Evolutionary conservation across 2,888 invertebrate genomes (phyloP).

Genomic region (Synergus japonicus): DNA sequence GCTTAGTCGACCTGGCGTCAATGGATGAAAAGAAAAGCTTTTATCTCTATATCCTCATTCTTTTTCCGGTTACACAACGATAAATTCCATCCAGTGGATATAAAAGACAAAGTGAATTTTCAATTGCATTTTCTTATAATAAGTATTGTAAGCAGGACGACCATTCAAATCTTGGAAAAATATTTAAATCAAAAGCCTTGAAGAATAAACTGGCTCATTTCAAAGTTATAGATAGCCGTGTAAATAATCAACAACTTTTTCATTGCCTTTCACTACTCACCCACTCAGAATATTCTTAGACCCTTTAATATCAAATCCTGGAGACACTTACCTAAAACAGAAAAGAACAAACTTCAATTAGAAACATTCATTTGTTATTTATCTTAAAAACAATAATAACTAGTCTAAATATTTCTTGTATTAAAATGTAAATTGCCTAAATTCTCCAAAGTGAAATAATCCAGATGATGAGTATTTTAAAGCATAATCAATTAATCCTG

Average conservation of each 20-base stretch:
- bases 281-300: neutral
- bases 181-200: neutral
- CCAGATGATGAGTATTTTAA: neutral
- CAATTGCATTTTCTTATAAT: neutral
- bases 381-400: too few relatives aligned
- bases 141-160: neutral
- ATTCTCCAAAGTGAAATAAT: neutral
- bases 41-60: neutral
- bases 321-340: neutral
- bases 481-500: neutral
- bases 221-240: neutral
- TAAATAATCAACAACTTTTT: neutral
- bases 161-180: neutral
- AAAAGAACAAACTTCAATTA: neutral
- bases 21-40: conserved; percentile 26
- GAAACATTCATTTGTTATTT: neutral
- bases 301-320: neutral
- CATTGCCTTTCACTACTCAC: neutral
- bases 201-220: neutral
- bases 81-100: neutral
- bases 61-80: neutral
- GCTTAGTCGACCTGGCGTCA: conserved; percentile 30
- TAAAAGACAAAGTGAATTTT: neutral
- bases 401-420: too few relatives aligned
- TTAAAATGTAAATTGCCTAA: neutral